phyloP scores from a whole-genome alignment of 2,888 invertebrate species.

The Caenorhabditis sp. region DNA sequence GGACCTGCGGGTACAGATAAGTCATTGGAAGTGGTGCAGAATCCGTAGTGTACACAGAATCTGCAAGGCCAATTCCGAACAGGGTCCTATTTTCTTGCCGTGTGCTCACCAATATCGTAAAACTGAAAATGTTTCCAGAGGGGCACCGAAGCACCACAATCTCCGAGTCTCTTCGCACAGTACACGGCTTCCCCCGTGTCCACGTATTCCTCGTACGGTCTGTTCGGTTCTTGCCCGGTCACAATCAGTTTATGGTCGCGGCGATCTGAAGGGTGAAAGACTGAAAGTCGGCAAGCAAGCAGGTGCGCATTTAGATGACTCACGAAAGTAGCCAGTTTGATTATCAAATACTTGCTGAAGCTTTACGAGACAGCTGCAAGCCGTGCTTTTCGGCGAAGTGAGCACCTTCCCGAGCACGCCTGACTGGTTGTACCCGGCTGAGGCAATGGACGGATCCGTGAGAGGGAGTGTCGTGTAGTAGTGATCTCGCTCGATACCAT shows the following conservation, averaged over 20 bases:
- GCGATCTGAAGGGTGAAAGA: conserved; percentile 53
- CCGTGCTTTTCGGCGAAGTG: conserved; percentile 51
- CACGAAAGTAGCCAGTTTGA: conserved; percentile 64
- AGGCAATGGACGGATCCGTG: conserved; percentile 37
- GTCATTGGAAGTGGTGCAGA: conserved; percentile 35
- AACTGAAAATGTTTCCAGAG: conserved; percentile 67
- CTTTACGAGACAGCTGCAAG: conserved; percentile 63
- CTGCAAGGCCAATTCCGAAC: no score
- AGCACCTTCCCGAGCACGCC: conserved; percentile 62
- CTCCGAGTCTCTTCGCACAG: conserved; percentile 62
- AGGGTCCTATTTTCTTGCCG: no score
- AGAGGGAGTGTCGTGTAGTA: conserved; percentile 60
- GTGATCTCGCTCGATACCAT: conserved; percentile 62
- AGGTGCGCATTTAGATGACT: conserved; percentile 1
- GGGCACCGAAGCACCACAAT: conserved; percentile 68
- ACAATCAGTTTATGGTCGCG: conserved; percentile 67
- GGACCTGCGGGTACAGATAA: conserved; percentile 53
- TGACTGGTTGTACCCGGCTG: conserved; percentile 46
- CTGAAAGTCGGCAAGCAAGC: neutral
- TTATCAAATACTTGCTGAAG: conserved; percentile 64
- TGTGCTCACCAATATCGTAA: conserved; percentile 56
- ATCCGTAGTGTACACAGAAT: conserved; percentile 44
- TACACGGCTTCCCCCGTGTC: conserved; percentile 62
- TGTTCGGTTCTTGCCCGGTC: conserved; percentile 54
- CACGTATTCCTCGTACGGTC: conserved; percentile 61